A percentile compares a stretch with the other conserved stretches of the same genome.
These are phyloP conservation scores for Stegostoma tigrinum DNA, from an alignment of 2,113 vertebrate genomes.

Conservation along the genomic window DNA sequence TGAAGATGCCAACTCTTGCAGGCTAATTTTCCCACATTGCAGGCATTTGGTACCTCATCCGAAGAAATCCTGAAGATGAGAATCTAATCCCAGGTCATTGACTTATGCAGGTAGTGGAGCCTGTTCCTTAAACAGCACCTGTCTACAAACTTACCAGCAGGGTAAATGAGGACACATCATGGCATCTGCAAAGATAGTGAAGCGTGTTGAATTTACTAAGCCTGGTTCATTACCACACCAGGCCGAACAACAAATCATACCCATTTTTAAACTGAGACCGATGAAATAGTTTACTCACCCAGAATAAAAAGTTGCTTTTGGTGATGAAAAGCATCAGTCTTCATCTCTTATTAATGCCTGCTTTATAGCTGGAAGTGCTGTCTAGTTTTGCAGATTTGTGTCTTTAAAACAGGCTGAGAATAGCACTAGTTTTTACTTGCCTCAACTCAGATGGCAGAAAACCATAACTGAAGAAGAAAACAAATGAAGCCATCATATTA, in stretches of 20 bases:
- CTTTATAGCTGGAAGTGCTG: neutral
- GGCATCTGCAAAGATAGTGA: neutral
- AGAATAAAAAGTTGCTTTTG: neutral
- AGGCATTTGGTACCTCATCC: neutral
- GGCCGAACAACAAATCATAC: neutral
- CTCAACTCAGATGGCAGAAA: neutral
- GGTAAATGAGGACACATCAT: neutral
- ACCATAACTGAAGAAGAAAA: neutral
- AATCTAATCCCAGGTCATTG: neutral
- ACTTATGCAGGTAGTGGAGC: neutral
- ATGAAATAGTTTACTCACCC: neutral
- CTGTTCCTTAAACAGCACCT: neutral
- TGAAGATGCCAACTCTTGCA: neutral
- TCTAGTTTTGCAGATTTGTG: neutral
- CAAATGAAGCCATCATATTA: neutral
- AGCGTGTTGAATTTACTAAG: neutral
- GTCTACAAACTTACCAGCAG: neutral
- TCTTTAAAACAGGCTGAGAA: neutral
- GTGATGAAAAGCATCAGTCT: neutral
- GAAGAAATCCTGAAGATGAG: neutral
- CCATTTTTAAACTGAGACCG: neutral
- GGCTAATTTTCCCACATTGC: neutral
- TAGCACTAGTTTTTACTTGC: neutral
- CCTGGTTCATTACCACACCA: neutral
- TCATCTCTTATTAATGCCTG: neutral